Base-by-base conservation (phyloP, 2,113 vertebrate genomes). In the Charina bottae region DNA sequence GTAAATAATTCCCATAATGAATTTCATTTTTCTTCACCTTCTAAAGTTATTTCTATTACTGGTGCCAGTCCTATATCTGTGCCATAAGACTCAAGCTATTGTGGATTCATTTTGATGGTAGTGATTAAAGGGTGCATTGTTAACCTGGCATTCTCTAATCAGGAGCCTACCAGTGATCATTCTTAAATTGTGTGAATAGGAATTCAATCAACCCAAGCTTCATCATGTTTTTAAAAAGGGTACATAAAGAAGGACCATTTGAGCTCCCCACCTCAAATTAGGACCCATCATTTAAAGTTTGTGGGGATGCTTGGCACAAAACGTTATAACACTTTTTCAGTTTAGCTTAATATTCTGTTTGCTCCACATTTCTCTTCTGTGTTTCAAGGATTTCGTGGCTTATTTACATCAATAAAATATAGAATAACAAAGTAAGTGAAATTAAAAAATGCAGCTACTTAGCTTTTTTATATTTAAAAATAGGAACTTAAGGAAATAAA, bases 371-470 rank as follows among this genome's bases (percentile, higher is more conserved):
- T 15, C 83, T 54, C 19, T 85, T 83, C 42, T 28, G 24, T 83
- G 2, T 49, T 53, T 78, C n/a, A 37, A 55, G n/a, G 89, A 55
- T 54, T 72, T 49, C 6, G 4, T 54, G 13, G 26, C 54, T 88
- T 49, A 49, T 60, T 88, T 62, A 15, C 42, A 28, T 55, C 5
- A 37, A 26, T 6, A 88, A 88, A 55, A 37, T 78, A n/a, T 13
- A 23, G 46, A 90, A 59, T 42, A 46, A 68, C 60, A 89, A 62
- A 91, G 92, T 94, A 85, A 94, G 55, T n/a, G 17, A 54, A 86
- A 37, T 49, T 72, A 49, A 26, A 89, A 93, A 68, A 68, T 9
- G 56, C 59, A 49, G 46, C 28, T 62, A 7, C 24, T n/a, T 94
- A 88, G 12, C 28, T 60, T 64, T 60, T 83, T 83, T 26, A 42